Evolutionary conservation across 2,113 vertebrate genomes (phyloP).

Genomic region (Clarias macrocephalus): DNA sequence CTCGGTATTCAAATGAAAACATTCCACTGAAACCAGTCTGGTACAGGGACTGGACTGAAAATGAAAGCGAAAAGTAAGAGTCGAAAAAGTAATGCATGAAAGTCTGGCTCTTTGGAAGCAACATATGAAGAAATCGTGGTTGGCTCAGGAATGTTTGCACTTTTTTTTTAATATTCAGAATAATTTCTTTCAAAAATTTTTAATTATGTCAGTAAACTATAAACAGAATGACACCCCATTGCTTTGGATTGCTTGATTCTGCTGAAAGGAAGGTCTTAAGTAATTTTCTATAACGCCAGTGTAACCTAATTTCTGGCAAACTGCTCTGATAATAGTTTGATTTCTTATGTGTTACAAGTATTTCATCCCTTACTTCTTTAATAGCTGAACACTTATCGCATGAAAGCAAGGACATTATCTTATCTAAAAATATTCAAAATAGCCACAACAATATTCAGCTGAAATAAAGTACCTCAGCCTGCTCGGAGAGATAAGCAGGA

Average conservation of each 20-base stretch:
- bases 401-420: constrained; percentile 9
- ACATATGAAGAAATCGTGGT: too few species aligned
- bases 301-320: neutral
- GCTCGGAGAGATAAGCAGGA: neutral
- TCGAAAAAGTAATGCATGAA: too few species aligned
- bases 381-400: neutral
- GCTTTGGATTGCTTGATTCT: neutral
- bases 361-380: neutral
- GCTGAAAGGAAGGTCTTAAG: too few species aligned
- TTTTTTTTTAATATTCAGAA: too few species aligned
- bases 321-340: neutral
- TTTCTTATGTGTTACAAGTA: neutral
- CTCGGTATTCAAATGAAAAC: neutral
- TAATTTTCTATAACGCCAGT: neutral
- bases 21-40: too few species aligned
- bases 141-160: too few species aligned
- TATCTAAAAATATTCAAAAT: constrained; percentile 14
- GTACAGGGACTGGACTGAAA: too few species aligned
- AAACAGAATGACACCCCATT: neutral
- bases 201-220: neutral
- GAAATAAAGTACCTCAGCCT: neutral
- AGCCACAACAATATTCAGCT: neutral
- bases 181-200: neutral
- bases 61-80: too few species aligned
- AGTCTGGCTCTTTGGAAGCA: too few species aligned